A percentile compares a stretch with the other conserved stretches of the same genome.
Conservation (phyloP, 2,888 invertebrate genomes). For the Eupithecia subfuscata region DNA sequence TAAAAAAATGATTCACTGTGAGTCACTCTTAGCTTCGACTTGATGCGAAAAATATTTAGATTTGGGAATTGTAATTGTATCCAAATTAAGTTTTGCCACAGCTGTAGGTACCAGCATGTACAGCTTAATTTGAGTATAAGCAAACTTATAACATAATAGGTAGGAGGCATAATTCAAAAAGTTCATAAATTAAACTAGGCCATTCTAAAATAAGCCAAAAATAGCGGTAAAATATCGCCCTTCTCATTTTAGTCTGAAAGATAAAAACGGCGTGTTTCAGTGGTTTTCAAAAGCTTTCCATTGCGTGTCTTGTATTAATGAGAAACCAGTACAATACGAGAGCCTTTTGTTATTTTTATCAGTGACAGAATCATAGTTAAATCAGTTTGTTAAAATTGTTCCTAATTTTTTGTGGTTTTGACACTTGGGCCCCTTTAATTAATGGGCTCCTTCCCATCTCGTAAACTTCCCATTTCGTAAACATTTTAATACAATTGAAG, state of each 20-base stretch:
- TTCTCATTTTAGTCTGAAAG: background rate
- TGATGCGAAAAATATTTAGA: background rate
- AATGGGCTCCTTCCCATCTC: no score
- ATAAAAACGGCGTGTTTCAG: background rate
- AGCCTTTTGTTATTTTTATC: slow-evolving; percentile 7
- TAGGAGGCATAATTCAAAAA: background rate
- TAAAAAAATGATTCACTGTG: background rate
- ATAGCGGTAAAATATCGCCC: background rate
- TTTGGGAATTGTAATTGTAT: background rate
- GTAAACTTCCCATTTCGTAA: no score
- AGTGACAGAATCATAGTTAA: slow-evolving; percentile 1
- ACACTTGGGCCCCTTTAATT: background rate
- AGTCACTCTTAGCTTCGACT: background rate
- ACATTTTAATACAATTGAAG: no score
- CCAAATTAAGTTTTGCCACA: background rate
- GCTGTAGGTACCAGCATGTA: background rate
- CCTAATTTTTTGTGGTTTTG: background rate
- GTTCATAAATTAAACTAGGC: background rate
- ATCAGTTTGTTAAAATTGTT: background rate
- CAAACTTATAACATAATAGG: background rate
- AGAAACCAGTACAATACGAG: background rate
- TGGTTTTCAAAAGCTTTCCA: background rate
- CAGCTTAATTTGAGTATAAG: background rate
- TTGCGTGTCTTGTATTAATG: slow-evolving; percentile 9
- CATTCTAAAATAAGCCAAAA: background rate